A percentile compares a stretch with the other conserved stretches of the same genome.
These are phyloP conservation scores for Gadus chalcogrammus DNA, from an alignment of 2,113 vertebrate genomes.

Conservation along the genomic window DNA sequence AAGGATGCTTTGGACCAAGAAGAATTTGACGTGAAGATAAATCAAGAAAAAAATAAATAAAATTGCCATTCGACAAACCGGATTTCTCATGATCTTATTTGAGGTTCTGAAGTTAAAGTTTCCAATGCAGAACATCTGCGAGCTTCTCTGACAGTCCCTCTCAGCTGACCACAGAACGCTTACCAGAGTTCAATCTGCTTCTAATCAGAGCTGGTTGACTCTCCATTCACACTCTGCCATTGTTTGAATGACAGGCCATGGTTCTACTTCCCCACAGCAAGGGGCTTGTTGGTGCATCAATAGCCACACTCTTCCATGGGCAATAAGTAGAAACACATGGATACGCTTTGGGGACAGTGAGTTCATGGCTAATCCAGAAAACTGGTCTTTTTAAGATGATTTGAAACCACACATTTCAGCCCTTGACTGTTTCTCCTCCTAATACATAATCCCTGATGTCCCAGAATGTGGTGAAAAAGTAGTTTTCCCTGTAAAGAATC, in stretches of 20 bases:
- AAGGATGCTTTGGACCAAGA: too few relatives aligned
- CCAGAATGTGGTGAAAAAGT: slow-evolving; percentile 28
- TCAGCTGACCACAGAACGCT: slow-evolving; percentile 39
- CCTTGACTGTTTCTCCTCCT: slow-evolving; percentile 30
- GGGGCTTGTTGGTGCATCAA: slow-evolving; percentile 34
- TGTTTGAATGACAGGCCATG: slow-evolving; percentile 31
- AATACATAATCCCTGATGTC: slow-evolving; percentile 42
- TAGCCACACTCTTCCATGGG: slow-evolving; percentile 19
- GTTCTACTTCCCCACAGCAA: slow-evolving; percentile 10
- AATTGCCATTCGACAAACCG: slow-evolving; percentile 11
- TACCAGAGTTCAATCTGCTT: slow-evolving; percentile 45
- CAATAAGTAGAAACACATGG: slow-evolving; percentile 30
- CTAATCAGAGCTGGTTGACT: slow-evolving; percentile 43
- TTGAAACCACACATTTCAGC: slow-evolving; percentile 37
- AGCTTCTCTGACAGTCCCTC: slow-evolving; percentile 6
- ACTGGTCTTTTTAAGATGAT: background rate
- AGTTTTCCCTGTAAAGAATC: slow-evolving; percentile 23
- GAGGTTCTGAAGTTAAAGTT: slow-evolving; percentile 20
- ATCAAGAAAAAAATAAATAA: background rate
- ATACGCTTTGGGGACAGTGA: slow-evolving; percentile 1
- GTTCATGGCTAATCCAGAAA: slow-evolving; percentile 1
- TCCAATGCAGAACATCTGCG: slow-evolving; percentile 36
- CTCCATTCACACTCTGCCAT: slow-evolving; percentile 25
- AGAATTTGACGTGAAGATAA: slow-evolving; percentile 7
- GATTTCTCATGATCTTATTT: slow-evolving; percentile 18